Base-by-base conservation (phyloP, 2,797 vertebrate species). In the Tadarida brasiliensis region DNA sequence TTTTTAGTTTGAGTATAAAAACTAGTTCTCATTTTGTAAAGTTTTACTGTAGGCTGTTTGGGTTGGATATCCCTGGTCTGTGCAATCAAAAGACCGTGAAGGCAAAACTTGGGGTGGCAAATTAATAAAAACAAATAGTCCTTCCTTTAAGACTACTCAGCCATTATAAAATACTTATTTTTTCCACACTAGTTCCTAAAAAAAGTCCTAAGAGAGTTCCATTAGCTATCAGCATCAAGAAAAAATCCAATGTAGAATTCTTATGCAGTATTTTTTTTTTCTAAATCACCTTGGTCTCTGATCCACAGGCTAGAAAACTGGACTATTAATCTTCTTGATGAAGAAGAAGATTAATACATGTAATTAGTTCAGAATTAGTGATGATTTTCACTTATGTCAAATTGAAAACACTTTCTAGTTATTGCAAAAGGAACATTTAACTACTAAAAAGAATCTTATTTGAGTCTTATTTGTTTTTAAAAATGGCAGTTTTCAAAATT, bases 241-340 rank as follows among this genome's bases (percentile, higher is more conserved):
- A 92, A 7, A 88, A 95, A 97, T 77, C 11, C 24, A 33, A 71
- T 35, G 2, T 17, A 65, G 59, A 94, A 97, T 85, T 88, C 54
- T 81, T 71, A 65, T 3, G 19, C 2, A 77, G 33, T 54, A 57
- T 30, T 63, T 63, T 49, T 33, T 2, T 11, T 3, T 9, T 35
- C 35, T 87, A 88, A 95, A 92, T 91, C 56, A 94, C 49, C 68
- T 83, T 65, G 3, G n/a, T 94, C 82, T 95, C 49, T 81, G 81
- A 95, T 39, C 65, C n/a, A 93, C 17, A 85, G 77, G 87, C 93
- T 80, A 95, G 56, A 96, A 97, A 94, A 88, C 0, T 56, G 61
- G 51, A 94, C 44, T 96, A 76, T 95, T 61, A 78, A 80, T 87
- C 59, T 84, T 87, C 80, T 68, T 87, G 26, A 96, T 89, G 26